Evolutionary conservation across 1,140 invertebrate genomes (phyloP).

Genomic region (Frieseomelitta varia): DNA sequence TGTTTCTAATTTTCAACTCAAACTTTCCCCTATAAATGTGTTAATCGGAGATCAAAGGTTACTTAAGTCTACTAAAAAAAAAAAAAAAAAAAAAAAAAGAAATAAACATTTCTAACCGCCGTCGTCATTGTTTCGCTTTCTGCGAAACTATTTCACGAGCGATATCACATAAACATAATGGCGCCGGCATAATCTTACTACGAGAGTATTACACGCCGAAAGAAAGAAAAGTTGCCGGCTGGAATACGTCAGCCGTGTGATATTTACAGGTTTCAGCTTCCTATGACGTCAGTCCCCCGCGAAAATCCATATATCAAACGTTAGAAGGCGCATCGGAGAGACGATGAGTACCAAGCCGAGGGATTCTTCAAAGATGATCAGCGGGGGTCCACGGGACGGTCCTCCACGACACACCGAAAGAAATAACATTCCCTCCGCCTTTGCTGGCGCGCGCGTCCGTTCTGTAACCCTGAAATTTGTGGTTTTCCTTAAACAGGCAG

Average conservation of each 20-base stretch:
- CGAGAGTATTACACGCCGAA: not conserved
- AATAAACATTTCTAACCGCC: not conserved
- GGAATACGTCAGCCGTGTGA: not conserved
- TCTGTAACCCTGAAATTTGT: constrained; percentile 44
- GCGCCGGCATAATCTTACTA: not conserved
- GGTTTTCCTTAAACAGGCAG: constrained; percentile 62
- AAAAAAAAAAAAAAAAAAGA: not conserved
- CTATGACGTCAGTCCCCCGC: constrained; percentile 43
- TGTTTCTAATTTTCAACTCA: not conserved
- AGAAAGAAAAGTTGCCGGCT: not conserved
- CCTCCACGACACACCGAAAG: not conserved
- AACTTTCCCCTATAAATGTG: not conserved
- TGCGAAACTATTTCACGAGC: not conserved
- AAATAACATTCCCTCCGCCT: not conserved
- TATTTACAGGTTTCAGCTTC: constrained; percentile 32
- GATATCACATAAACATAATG: not conserved
- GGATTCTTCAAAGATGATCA: constrained; percentile 70
- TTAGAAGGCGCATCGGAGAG: constrained; percentile 19
- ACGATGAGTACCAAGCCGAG: constrained; percentile 57
- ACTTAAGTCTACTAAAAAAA: not conserved
- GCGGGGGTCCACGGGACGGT: constrained; percentile 66
- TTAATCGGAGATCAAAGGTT: constrained; percentile 8
- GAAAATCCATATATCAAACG: constrained; percentile 52
- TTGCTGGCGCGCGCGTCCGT: not conserved
- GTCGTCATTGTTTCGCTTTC: not conserved